Evolutionary conservation across 2,888 invertebrate genomes (phyloP).

Genomic region (Caenorhabditis imperialis): DNA sequence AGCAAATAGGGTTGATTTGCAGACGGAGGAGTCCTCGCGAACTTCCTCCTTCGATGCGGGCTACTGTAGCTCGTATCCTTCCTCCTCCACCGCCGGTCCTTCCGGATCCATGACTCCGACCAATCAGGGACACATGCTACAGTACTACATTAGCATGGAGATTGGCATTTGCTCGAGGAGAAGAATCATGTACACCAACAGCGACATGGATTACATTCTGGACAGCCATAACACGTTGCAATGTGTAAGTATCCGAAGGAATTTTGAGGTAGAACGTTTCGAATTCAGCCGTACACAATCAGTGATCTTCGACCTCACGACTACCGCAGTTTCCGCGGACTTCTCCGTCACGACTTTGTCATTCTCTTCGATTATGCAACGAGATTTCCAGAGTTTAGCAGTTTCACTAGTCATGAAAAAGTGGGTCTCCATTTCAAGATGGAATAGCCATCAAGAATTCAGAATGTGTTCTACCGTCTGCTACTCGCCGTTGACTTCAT

Average conservation of each 20-base stretch:
- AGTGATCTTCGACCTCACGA: slow-evolving; percentile 56
- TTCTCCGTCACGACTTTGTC: slow-evolving; percentile 59
- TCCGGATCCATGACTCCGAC: background rate
- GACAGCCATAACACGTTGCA: slow-evolving; percentile 45
- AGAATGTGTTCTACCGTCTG: slow-evolving; percentile 60
- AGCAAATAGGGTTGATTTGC: too few species aligned
- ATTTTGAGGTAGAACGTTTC: too few species aligned
- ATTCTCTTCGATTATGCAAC: slow-evolving; percentile 62
- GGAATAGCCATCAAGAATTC: background rate
- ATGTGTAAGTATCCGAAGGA: slow-evolving; percentile 48
- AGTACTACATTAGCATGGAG: slow-evolving; percentile 49
- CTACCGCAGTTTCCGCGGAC: slow-evolving; percentile 54
- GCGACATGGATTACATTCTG: slow-evolving; percentile 56
- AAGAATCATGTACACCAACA: slow-evolving; percentile 60
- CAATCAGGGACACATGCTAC: slow-evolving; percentile 25
- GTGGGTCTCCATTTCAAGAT: slow-evolving; percentile 11
- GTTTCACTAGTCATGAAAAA: slow-evolving; percentile 54
- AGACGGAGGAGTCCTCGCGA: slow-evolving; percentile 31
- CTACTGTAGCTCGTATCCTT: slow-evolving; percentile 35
- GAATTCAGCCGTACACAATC: slow-evolving; percentile 59
- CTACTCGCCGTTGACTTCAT: slow-evolving; percentile 60
- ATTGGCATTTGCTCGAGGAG: slow-evolving; percentile 54
- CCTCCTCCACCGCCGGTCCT: slow-evolving; percentile 15
- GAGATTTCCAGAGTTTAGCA: slow-evolving; percentile 54
- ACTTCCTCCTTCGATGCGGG: slow-evolving; percentile 43